Base-by-base conservation (phyloP, 2,888 invertebrate species). In the Cephus rjabovi region DNA sequence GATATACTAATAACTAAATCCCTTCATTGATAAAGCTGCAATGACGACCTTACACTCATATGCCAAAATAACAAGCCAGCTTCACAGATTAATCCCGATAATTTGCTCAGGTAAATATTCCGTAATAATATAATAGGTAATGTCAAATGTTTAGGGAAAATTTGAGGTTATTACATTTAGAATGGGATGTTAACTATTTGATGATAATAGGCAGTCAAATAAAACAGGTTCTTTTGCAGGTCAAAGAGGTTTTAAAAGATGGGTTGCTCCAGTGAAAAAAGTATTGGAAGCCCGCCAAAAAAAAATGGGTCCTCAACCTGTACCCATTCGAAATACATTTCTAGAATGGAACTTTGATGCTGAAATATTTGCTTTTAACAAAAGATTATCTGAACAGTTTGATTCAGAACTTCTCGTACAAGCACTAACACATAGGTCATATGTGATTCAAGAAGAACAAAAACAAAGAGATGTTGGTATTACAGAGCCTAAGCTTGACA, bases 261-360 rank as follows among this genome's bases (percentile, higher is more conserved):
- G 95, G 94, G 94, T 96, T 1, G 92, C 94, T 3, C 96, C 97
- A 37, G 95, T 95, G 11, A 90, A 96, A 82, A 93, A 91, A 86
- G 94, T 93, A 87, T 88, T 97, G 15, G 93, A 94, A 77, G 92
- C 87, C 12, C 93, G 95, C 9, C 94, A 94, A 86, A 88, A 94
- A 3, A 94, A 93, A 89, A 87, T 93, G 34, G 91, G 83, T 86
- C 93, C 83, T 85, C 85, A 90, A 79, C 87, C 90, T 9, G 88
- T 89, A 34, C 87, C 89, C 35, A 92, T 92, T 1, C 92, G 97
- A 81, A 95, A 94, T 35, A 93, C 93, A 12, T 96, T 93, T 88
- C 84, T 95, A n/a, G 96, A 96, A 87, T 97, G 98, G 98, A 98
- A 98, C 89, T 95, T 96, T 85, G 95, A 96, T 85, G 94, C 97